Evolutionary conservation across 2,888 invertebrate genomes (phyloP).

Genomic region (Yponomeuta malinellus): DNA sequence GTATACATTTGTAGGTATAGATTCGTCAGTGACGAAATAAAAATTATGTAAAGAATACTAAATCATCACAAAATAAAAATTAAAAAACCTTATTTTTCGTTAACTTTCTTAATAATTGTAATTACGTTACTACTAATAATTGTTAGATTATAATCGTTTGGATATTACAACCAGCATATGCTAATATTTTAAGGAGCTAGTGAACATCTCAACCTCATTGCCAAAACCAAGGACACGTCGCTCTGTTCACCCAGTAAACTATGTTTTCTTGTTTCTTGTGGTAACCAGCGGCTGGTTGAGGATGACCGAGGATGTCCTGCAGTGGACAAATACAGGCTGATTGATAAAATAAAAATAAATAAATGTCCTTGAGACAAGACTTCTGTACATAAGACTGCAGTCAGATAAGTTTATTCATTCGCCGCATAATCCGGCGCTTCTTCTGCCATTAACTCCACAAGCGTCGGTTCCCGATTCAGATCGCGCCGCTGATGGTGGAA

Average conservation of each 20-base stretch:
- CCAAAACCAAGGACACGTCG: neutral
- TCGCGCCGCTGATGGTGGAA: constrained; percentile 15
- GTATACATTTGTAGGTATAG: too few relatives aligned
- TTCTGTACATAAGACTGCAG: neutral
- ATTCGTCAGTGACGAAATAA: neutral
- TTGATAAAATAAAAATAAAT: too few relatives aligned
- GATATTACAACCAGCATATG: too few relatives aligned
- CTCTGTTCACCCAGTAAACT: neutral
- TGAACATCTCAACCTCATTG: too few relatives aligned
- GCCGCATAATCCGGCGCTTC: constrained; percentile 12
- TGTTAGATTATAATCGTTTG: too few relatives aligned
- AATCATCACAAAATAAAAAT: too few relatives aligned
- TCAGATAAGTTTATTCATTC: constrained; percentile 15
- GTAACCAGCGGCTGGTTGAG: neutral
- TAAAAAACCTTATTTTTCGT: too few relatives aligned
- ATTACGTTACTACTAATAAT: too few relatives aligned
- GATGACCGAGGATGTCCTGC: neutral
- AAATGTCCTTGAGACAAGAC: too few relatives aligned
- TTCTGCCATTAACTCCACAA: constrained; percentile 19
- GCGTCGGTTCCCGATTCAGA: constrained; percentile 16
- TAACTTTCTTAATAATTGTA: too few relatives aligned
- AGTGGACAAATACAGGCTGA: neutral
- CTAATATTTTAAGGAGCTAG: too few relatives aligned
- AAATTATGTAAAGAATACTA: neutral
- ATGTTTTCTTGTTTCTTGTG: neutral